These are phyloP conservation scores for Salminus brasiliensis DNA, from an alignment of 2,113 vertebrate genomes.

Conservation along the genomic window DNA sequence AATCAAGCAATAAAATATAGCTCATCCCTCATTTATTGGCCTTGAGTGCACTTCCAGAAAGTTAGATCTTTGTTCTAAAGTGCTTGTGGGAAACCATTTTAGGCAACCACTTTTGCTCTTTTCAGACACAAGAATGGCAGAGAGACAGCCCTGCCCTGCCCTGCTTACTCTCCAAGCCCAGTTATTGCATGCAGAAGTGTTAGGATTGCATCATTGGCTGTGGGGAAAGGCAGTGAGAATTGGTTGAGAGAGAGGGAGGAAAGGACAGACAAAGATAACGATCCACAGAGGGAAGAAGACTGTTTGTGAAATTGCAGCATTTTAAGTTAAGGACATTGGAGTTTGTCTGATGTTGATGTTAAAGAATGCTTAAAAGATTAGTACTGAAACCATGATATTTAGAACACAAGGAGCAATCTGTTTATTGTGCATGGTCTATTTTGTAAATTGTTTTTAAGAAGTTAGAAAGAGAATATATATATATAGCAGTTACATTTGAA, in stretches of 20 bases:
- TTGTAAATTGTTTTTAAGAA: background rate
- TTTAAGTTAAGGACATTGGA: constrained; percentile 15
- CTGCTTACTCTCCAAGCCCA: constrained; percentile 67
- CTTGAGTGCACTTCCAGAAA: background rate
- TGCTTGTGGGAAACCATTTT: constrained; percentile 32
- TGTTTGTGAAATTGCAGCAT: constrained; percentile 16
- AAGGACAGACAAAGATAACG: constrained; percentile 29
- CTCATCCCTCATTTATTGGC: background rate
- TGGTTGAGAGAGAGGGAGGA: constrained; percentile 42
- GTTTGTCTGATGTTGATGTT: constrained; percentile 8
- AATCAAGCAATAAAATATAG: background rate
- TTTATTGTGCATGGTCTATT: background rate
- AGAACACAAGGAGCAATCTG: background rate
- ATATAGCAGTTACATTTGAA: background rate
- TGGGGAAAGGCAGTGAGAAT: constrained; percentile 71
- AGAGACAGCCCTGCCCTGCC: constrained; percentile 69
- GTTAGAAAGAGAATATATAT: background rate
- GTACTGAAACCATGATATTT: background rate
- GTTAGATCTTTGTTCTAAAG: constrained; percentile 24
- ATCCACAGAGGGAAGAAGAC: constrained; percentile 12
- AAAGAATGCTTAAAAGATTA: constrained; percentile 25
- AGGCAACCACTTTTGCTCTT: constrained; percentile 50
- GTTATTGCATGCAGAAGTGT: constrained; percentile 75
- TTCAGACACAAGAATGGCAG: constrained; percentile 51
- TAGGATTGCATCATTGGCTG: constrained; percentile 78